These are phyloP conservation scores for Bufo bufo DNA, from an alignment of 2,113 vertebrate species.

Conservation along the genomic window DNA sequence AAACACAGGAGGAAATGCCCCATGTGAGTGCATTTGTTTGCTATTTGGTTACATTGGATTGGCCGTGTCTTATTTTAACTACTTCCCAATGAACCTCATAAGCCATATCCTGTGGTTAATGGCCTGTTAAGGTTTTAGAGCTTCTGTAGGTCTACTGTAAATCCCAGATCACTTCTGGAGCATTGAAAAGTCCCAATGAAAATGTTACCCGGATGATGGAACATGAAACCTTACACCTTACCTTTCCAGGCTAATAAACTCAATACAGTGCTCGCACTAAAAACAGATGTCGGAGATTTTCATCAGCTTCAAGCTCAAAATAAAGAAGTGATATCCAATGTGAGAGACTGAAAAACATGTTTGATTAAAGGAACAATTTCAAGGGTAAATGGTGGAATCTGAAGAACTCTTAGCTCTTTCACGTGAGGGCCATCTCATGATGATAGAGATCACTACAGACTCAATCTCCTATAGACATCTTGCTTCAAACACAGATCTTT, in stretches of 20 bases:
- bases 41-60: slow-evolving; percentile 59
- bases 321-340: slow-evolving; percentile 42
- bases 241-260: slow-evolving; percentile 58
- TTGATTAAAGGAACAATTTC: slow-evolving; percentile 25
- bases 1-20: background rate
- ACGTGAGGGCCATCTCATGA: background rate
- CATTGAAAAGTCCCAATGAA: slow-evolving; percentile 62
- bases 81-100: slow-evolving; percentile 68
- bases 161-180: slow-evolving; percentile 62
- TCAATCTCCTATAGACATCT: slow-evolving; percentile 30
- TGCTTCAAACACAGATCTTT: background rate
- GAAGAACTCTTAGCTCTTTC: background rate
- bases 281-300: slow-evolving; percentile 54
- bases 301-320: slow-evolving; percentile 42
- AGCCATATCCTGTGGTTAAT: slow-evolving; percentile 67
- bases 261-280: slow-evolving; percentile 48
- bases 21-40: slow-evolving; percentile 48
- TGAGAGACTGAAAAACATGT: slow-evolving; percentile 13
- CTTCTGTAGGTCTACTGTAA: slow-evolving; percentile 67
- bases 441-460: background rate
- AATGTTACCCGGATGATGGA: slow-evolving; percentile 58
- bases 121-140: slow-evolving; percentile 70
- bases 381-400: background rate
- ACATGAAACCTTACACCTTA: slow-evolving; percentile 59
- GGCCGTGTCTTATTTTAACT: slow-evolving; percentile 66